Base-by-base conservation (phyloP, 2,113 vertebrate species). In the Nipponia nippon region DNA sequence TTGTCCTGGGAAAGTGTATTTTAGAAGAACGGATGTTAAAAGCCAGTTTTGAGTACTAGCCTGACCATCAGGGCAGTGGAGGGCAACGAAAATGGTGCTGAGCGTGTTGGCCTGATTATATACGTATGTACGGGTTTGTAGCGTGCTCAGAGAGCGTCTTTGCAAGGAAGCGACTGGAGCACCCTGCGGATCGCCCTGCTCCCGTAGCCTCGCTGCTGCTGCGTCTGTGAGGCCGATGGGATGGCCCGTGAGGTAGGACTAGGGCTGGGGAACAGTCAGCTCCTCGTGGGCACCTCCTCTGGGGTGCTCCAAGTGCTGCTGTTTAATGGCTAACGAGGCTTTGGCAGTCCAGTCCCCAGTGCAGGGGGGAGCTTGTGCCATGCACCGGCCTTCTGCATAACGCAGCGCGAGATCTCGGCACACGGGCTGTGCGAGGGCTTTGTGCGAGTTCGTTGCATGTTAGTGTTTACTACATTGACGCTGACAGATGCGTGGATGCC, bases 371-470 rank as follows among this genome's bases (percentile, higher is more conserved):
- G 40, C 11, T 32, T 4, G 36, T 34, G 55, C 55, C 13, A 3
- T 2, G 16, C n/a, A 13, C n/a, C 8, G 2, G 83, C 55, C 62
- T 59, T 29, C 44, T 27, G 52, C 6, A 21, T 17, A 6, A 36
- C 0, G 6, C n/a, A 17, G 50, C 10, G 6, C 5, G 3, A 36
- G 32, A 6, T 15, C 25, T 38, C 36, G 0, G 66, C 46, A 1
- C 19, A 3, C 0, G 10, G 38, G 8, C 29, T 14, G 26, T 1
- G 1, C 3, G 36, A 49, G 30, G 19, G 29, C 27, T 76, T 16
- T 12, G 40, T 11, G 44, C 0, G 72, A 27, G 50, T 46, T 75
- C 25, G 0, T 10, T 6, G 49, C 13, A 0, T 1, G 4, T 40
- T 26, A 5, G 22, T 6, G 3, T 47, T 22, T 15, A 30, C 58